These are phyloP conservation scores for Caenorhabditis sinica DNA, from an alignment of 2,888 invertebrate species.

Conservation along the genomic window DNA sequence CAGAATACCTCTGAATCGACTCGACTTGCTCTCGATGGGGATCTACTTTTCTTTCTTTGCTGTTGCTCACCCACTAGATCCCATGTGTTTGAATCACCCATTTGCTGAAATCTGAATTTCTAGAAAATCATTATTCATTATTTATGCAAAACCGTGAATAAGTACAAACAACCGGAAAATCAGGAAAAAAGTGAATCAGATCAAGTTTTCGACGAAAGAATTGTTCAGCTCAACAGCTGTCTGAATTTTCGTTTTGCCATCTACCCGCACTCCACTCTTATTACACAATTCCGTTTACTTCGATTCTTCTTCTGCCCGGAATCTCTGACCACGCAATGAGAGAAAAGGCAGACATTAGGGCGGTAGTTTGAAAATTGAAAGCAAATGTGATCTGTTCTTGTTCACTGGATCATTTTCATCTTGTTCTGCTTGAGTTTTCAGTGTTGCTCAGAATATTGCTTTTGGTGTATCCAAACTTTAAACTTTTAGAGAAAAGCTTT, in stretches of 20 bases:
- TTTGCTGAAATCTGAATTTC: conserved; percentile 16
- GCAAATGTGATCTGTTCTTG: conserved; percentile 21
- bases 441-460: no score
- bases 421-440: not conserved
- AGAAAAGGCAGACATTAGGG: not conserved
- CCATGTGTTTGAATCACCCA: conserved; percentile 80
- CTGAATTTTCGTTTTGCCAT: conserved; percentile 33
- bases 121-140: not conserved
- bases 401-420: not conserved
- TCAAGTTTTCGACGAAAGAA: conserved; percentile 20
- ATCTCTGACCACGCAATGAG: conserved; percentile 25
- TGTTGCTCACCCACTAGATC: conserved; percentile 75
- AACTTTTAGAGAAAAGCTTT: conserved; percentile 24
- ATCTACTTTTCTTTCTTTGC: conserved; percentile 66
- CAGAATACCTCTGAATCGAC: conserved; percentile 53
- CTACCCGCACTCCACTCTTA: conserved; percentile 31
- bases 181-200: conserved; percentile 3
- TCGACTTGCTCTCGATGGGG: conserved; percentile 68
- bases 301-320: conserved; percentile 20
- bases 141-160: not conserved
- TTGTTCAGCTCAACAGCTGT: conserved; percentile 54
- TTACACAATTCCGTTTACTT: conserved; percentile 40
- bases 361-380: conserved; percentile 28
- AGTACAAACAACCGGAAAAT: not conserved
- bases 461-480: not conserved